Conservation (phyloP, 35 echinoderm and acorn worm species). For the Apostichopus californicus region DNA sequence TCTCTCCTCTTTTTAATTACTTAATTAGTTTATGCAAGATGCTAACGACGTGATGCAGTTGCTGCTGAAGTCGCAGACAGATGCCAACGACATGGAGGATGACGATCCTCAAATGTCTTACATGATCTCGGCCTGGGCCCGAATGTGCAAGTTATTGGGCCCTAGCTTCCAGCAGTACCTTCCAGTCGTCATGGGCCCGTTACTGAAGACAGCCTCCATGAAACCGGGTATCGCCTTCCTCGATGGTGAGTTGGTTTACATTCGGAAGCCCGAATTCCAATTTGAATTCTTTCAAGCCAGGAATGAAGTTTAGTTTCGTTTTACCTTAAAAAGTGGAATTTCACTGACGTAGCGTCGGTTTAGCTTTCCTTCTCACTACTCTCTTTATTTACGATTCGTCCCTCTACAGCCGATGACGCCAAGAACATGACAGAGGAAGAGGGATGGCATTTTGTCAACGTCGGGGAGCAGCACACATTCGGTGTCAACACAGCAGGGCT, state of each 20-base stretch:
- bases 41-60: conserved; percentile 88
- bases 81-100: conserved; percentile 87
- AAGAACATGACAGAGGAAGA: conserved; percentile 94
- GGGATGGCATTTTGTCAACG: conserved; percentile 99
- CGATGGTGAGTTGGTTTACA: conserved; percentile 76
- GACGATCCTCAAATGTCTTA: conserved; percentile 93
- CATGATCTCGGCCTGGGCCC: conserved; percentile 99
- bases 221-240: conserved; percentile 93
- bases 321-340: too few relatives aligned
- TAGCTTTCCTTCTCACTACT: too few relatives aligned
- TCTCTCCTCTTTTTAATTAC: not conserved
- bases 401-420: conserved; percentile 85
- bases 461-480: conserved; percentile 99
- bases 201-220: conserved; percentile 87
- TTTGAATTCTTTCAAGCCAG: too few relatives aligned
- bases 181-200: conserved; percentile 92
- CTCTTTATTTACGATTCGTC: not conserved
- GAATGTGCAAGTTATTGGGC: conserved; percentile 96
- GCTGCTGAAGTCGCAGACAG: conserved; percentile 81
- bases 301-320: too few relatives aligned
- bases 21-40: conserved; percentile 80
- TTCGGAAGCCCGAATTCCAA: too few relatives aligned
- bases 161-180: conserved; percentile 85
- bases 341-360: too few relatives aligned
- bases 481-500: conserved; percentile 89